A percentile compares a stretch with the other conserved stretches of the same genome.
phyloP scores from a whole-genome alignment of 1,140 invertebrate genomes.

The Drosophila cardini region DNA sequence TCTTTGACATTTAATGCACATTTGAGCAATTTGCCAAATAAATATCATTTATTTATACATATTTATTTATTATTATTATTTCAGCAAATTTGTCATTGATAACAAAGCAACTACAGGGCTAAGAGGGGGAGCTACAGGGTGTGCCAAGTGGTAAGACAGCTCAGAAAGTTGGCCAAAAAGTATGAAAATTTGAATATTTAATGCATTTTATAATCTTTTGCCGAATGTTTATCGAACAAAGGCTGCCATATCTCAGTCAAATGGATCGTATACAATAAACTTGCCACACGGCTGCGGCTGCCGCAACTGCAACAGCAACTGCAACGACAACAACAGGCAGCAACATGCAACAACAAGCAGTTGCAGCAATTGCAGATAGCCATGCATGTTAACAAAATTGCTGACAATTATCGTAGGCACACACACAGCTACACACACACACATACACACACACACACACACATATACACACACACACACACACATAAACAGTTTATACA shows the following conservation, averaged over 20 bases:
- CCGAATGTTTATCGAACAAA: constrained; percentile 30
- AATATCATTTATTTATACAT: background rate
- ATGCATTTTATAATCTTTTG: constrained; percentile 42
- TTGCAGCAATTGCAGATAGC: constrained; percentile 33
- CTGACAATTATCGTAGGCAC: constrained; percentile 50
- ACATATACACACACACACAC: background rate
- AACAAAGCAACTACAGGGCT: constrained; percentile 30
- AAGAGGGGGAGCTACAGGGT: background rate
- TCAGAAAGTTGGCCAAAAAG: constrained; percentile 7
- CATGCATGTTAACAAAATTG: constrained; percentile 47
- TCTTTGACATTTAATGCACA: constrained; percentile 59
- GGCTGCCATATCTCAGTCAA: background rate
- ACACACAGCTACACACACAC: constrained; percentile 26
- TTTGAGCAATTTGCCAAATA: constrained; percentile 82
- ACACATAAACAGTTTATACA: constrained; percentile 11
- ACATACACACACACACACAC: background rate
- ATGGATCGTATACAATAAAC: constrained; percentile 17
- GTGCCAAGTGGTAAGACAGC: background rate
- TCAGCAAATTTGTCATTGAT: constrained; percentile 83
- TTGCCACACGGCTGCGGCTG: constrained; percentile 18
- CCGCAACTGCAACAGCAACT: background rate
- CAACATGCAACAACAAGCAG: background rate
- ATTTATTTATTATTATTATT: constrained; percentile 68
- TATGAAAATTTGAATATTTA: constrained; percentile 47
- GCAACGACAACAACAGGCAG: background rate